Base-by-base conservation (phyloP, 2,888 invertebrate genomes). In the Drosophila nigricruria region DNA sequence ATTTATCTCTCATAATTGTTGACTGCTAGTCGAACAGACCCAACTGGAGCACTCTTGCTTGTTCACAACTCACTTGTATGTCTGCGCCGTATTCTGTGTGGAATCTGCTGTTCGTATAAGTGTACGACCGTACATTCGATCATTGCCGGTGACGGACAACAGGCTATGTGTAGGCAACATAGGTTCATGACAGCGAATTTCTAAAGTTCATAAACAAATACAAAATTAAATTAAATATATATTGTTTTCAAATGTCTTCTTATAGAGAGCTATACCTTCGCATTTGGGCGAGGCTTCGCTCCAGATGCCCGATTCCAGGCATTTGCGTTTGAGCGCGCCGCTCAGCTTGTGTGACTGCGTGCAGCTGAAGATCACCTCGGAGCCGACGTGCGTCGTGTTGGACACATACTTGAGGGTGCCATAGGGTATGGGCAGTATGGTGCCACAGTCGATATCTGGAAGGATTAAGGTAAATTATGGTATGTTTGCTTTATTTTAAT, bases 141-240 rank as follows among this genome's bases (percentile, higher is more conserved):
- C 98, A 91, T 98, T 98, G 58, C 97, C 97, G 0, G 97, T 97
- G 36, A 98, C 97, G 0, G 97, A 97, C 0, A 97, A 94, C 25
- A 97, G 96, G 74, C 97, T 96, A 91, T 97, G 97, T 32, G 96
- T 95, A 0, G 98, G 96, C 32, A 97, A 93, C 3, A 95, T 93
- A 0, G 98, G 98, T 86, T 97, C 97, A 0, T 96, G 94, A 88
- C 98, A 98, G 60, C 98, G 95, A 77, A 98, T 97, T 94, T 98
- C 97, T 97, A 3, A 43, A 14, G 10, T 45, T 1, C 23, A 14
- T 5, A 20, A 20, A 10, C 4, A 49, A n/a, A 32, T 32, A 3
- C 4, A 43, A 4, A 12, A n/a, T 32, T 20, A 10, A 10, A 27
- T 47, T 1, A 0, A 40, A 10, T 18, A 16, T 18, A 38, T 12